Evolutionary conservation across 2,113 vertebrate species (phyloP).

Genomic region (Oncorhynchus mykiss): DNA sequence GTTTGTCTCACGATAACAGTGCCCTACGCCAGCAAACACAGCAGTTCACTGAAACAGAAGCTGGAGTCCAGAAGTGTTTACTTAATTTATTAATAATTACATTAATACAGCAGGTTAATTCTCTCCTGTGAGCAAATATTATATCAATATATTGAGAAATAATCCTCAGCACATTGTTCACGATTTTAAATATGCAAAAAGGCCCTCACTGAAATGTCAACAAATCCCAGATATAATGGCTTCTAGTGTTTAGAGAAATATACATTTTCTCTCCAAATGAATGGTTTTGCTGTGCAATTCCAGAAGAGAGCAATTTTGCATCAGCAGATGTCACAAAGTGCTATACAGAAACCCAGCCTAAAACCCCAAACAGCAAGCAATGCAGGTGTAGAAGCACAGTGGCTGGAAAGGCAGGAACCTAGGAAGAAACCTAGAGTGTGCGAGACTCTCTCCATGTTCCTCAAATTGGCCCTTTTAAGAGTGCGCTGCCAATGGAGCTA

Average conservation of each 20-base stretch:
- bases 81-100: neutral
- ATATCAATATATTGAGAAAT: too few relatives aligned
- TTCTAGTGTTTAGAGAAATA: conserved; percentile 33
- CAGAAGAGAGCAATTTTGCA: conserved; percentile 24
- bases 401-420: too few relatives aligned
- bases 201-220: conserved; percentile 30
- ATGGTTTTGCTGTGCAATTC: conserved; percentile 27
- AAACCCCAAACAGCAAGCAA: too few relatives aligned
- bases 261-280: conserved; percentile 38
- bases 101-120: conserved; percentile 1
- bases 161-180: conserved; percentile 9
- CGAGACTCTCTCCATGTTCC: conserved; percentile 3
- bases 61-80: neutral
- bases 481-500: conserved; percentile 13
- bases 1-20: neutral
- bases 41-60: neutral
- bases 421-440: too few relatives aligned
- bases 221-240: conserved; percentile 35
- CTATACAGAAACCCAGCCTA: too few relatives aligned
- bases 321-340: too few relatives aligned
- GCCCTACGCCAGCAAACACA: neutral
- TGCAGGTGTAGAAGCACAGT: too few relatives aligned
- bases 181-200: conserved; percentile 49
- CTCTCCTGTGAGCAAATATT: conserved; percentile 34
- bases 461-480: conserved; percentile 17